Percentiles rank a stretch among this genome's conserved stretches.
These are phyloP conservation scores for Rhyzopertha dominica DNA, from an alignment of 1,140 invertebrate species.

Conservation along the genomic window DNA sequence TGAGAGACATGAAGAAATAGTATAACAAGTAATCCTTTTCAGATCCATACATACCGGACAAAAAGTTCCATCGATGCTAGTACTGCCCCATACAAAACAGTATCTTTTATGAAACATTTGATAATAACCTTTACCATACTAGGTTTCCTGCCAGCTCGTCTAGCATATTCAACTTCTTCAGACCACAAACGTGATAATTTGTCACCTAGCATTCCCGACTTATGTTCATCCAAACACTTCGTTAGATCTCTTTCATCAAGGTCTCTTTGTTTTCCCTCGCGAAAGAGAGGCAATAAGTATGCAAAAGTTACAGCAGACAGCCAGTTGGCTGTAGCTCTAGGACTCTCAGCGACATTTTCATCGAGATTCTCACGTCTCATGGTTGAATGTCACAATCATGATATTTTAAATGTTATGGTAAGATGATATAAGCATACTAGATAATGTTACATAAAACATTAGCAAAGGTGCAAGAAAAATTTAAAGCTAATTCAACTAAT, in stretches of 20 bases:
- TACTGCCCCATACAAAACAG: constrained; percentile 40
- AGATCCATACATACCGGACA: constrained; percentile 19
- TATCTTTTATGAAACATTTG: constrained; percentile 41
- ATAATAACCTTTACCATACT: constrained; percentile 42
- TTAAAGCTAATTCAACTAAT: no score
- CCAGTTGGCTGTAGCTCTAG: no score
- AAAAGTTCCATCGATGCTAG: constrained; percentile 41
- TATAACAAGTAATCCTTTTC: constrained; percentile 24
- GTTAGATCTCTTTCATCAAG: constrained; percentile 32
- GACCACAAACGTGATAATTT: constrained; percentile 31
- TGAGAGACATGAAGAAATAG: no score
- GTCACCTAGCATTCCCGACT: constrained; percentile 30
- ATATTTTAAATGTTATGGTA: no score
- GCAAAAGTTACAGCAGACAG: no score
- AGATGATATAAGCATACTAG: no score
- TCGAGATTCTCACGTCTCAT: no score
- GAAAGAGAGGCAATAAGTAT: no score
- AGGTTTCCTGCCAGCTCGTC: constrained; percentile 28
- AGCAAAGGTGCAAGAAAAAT: no score
- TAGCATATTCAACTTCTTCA: constrained; percentile 26
- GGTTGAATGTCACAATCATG: no score
- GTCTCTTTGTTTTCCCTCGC: constrained; percentile 27
- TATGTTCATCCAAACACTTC: constrained; percentile 31
- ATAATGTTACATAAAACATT: no score
- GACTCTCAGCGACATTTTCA: no score